Base-by-base conservation (phyloP, 2,888 invertebrate genomes). In the Caenorhabditis sp. region DNA sequence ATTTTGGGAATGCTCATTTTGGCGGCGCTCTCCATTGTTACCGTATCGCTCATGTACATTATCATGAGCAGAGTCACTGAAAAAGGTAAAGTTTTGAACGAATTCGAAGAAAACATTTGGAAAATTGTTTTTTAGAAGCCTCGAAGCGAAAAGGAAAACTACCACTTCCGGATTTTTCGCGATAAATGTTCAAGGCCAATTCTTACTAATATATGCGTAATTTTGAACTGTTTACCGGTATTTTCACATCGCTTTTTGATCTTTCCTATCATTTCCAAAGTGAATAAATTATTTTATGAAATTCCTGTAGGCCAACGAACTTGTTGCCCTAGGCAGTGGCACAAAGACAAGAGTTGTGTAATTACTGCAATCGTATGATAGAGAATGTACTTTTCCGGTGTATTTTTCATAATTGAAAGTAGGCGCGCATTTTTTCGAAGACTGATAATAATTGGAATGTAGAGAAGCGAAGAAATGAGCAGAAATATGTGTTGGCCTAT, bases 21-120 rank as follows among this genome's bases (percentile, higher is more conserved):
- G 27, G 45, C 20, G 6, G 58, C 63, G 5, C 35, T 73, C n/a
- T 58, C 63, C 2, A 56, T 73, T 2, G 56, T 65, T 4, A 30
- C 72, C 17, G 13, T 65, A 13, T 63, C 58, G 2, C 48, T 63
- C 8, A 58, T 73, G 58, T 73, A 65, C 17, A n/a, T 73, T 45
- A 52, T 73, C 8, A 39, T 73, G 15, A 58, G 52, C 9, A 39
- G 52, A 20, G 22, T 73, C 1, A 30, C 58, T 5, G 62, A 73
- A 15, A 73, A 30, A 56, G 68, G 66, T 58, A 13, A 35, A 22
- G 20, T 9, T n/a, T 2, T 15, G n/a, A 2, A 22, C 11, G 24
- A n/a, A 3, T 22, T 0, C 7, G 9, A 2, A 39, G 6, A 4
- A 22, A 30, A 41, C 6, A 8, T 27, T 24, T 39, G 13, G n/a